Base-by-base conservation (phyloP, 2,888 invertebrate genomes). In the Ochropacha duplaris region DNA sequence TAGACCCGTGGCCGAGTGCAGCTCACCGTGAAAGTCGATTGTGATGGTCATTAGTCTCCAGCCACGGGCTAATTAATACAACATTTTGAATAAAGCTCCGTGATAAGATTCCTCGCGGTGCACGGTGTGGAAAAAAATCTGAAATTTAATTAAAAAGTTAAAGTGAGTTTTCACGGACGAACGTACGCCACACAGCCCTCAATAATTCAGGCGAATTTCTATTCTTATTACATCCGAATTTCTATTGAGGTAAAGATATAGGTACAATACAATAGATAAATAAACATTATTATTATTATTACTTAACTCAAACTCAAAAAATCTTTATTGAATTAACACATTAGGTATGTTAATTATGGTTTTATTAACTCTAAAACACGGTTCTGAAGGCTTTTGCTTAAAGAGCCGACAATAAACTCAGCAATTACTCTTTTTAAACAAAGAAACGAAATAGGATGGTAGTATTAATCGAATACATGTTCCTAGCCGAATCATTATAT, bases 141-240 rank as follows among this genome's bases (percentile, higher is more conserved):
- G 81, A 91, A 92, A 91, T 90, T 92, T 92, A 91, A 92, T 90
- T 92, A 90, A 92, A 92, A 92, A 91, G 90, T 92, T 92, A 79
- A 89, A 91, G 92, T 90, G 91, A 91, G 86, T 90, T 92, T 91
- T 88, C 88, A 90, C 90, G 85, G 88, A 79, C 76, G 83, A 83
- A 78, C 84, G 86, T 85, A 80, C 85, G 83, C 82, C 77, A 72
- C 72, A 78, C 76, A 74, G 78, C 82, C 79, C 81, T 78, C 83
- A 84, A 88, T 90, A 89, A 88, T 84, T 90, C 86, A 87, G 69
- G 75, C 77, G 76, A 83, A 86, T 88, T 86, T 83, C 84, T 80
- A 85, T 31, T 31, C 31, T 31, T 31, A 31, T 31, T 31, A 12
- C 31, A 31, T 12, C 31, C 77, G 75, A 83, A 86, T 88, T 86